A percentile compares a stretch with the other conserved stretches of the same genome.
Evolutionary conservation across 92 coral and sea anemone genomes (phyloP).

Genomic region (Anthopleura xanthogrammica): DNA sequence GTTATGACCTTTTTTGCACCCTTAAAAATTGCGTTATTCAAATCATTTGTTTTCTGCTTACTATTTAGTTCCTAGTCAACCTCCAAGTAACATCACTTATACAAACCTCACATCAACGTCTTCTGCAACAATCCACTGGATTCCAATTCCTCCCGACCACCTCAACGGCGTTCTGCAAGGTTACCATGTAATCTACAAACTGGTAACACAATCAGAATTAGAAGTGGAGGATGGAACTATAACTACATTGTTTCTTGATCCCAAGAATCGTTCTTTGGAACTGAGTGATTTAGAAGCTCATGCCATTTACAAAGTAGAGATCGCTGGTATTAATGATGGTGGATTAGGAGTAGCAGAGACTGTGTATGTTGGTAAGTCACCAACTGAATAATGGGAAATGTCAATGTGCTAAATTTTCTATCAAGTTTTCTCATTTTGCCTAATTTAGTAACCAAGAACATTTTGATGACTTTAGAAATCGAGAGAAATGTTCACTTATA

Average conservation of each 20-base stretch:
- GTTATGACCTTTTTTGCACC: too few species aligned
- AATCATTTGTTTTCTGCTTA: not conserved
- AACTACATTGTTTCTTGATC: not conserved
- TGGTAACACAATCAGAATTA: conserved; percentile 36
- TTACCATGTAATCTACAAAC: conserved; percentile 42
- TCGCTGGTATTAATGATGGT: conserved; percentile 37
- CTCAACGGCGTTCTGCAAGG: conserved; percentile 54
- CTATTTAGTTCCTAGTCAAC: conserved; percentile 45
- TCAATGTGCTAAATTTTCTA: not conserved
- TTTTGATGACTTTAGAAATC: too few species aligned
- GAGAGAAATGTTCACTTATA: too few species aligned
- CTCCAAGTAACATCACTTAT: conserved; percentile 42
- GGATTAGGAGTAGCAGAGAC: conserved; percentile 35
- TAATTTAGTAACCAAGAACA: too few species aligned
- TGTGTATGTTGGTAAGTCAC: conserved; percentile 31
- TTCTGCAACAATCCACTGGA: conserved; percentile 42
- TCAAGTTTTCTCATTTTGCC: too few species aligned
- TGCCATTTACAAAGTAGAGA: conserved; percentile 23
- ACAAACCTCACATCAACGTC: conserved; percentile 57
- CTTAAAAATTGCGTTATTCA: too few species aligned
- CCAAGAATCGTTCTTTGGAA: not conserved
- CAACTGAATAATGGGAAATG: not conserved
- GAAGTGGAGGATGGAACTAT: not conserved
- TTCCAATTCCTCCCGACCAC: conserved; percentile 42
- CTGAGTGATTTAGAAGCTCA: conserved; percentile 25